Percentiles rank a stretch among this genome's conserved stretches.
Conservation (phyloP, 2,113 vertebrate species). For the Hiodon tergisus region DNA sequence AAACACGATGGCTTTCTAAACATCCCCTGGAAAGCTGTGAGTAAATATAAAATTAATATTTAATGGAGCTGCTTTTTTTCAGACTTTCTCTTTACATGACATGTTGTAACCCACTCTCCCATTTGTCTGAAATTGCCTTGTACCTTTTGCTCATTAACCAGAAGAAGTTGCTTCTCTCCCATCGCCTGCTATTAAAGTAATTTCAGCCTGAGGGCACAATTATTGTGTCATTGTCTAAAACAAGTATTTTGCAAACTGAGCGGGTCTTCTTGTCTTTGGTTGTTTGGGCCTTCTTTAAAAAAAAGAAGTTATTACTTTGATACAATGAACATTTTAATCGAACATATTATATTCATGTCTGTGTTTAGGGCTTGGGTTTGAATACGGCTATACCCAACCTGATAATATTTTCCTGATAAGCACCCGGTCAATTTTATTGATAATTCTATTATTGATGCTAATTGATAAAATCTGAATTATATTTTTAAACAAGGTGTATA, state of each 20-base stretch:
- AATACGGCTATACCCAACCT: too few relatives aligned
- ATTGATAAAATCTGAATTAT: too few relatives aligned
- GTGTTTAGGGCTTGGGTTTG: too few relatives aligned
- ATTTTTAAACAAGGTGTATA: too few relatives aligned
- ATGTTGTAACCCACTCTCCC: slow-evolving; percentile 31
- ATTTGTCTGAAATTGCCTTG: slow-evolving; percentile 60
- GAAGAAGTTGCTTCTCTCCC: slow-evolving; percentile 44
- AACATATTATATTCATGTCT: too few relatives aligned
- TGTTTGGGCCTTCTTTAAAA: too few relatives aligned
- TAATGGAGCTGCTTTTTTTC: slow-evolving; percentile 51
- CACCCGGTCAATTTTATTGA: too few relatives aligned
- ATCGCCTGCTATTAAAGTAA: slow-evolving; percentile 53
- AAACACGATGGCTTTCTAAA: slow-evolving; percentile 35
- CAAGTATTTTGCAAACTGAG: slow-evolving; percentile 14
- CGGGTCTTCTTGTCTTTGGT: neutral
- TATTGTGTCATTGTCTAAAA: slow-evolving; percentile 57
- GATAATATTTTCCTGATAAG: too few relatives aligned
- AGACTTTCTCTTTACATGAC: slow-evolving; percentile 33
- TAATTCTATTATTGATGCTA: too few relatives aligned
- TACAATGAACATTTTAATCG: too few relatives aligned
- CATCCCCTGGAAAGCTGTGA: slow-evolving; percentile 50
- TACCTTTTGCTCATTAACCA: slow-evolving; percentile 58
- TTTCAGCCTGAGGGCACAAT: slow-evolving; percentile 60
- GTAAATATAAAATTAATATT: slow-evolving; percentile 71
- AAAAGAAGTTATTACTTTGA: too few relatives aligned